A percentile compares a stretch with the other conserved stretches of the same genome.
These are phyloP conservation scores for Drosophila setifemur DNA, from an alignment of 1,140 invertebrate species.

Conservation along the genomic window DNA sequence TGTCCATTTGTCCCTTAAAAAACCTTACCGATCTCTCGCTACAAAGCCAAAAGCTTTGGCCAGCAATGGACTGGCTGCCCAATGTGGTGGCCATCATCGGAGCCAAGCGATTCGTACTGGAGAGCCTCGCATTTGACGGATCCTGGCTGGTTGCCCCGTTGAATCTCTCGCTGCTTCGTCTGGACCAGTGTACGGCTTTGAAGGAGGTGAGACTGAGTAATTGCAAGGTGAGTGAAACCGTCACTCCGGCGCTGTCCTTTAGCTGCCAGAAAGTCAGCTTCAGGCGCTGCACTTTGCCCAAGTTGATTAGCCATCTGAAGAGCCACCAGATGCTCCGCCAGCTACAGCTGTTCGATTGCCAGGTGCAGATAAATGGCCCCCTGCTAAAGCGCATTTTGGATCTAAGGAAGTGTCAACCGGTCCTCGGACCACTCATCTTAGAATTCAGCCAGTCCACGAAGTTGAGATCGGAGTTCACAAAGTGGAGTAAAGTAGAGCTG, in stretches of 20 bases:
- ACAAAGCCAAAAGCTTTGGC: constrained; percentile 24
- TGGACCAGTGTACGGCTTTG: constrained; percentile 39
- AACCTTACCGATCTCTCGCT: constrained; percentile 35
- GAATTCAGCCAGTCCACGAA: constrained; percentile 16
- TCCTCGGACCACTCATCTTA: background rate
- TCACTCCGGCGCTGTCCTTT: constrained; percentile 6
- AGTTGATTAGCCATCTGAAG: background rate
- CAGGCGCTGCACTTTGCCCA: constrained; percentile 12
- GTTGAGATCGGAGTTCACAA: constrained; percentile 23
- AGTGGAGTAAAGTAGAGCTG: background rate
- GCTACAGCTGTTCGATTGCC: constrained; percentile 34
- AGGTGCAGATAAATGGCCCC: background rate
- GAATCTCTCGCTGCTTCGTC: constrained; percentile 15
- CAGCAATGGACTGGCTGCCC: constrained; percentile 31
- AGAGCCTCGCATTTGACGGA: constrained; percentile 36
- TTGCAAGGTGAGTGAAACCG: constrained; percentile 16
- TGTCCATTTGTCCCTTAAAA: constrained; percentile 1
- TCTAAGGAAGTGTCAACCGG: background rate
- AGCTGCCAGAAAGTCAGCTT: constrained; percentile 28
- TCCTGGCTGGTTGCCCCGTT: constrained; percentile 21
- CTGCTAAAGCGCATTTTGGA: background rate
- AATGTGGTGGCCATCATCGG: constrained; percentile 18
- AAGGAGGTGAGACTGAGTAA: constrained; percentile 39
- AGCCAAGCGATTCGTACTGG: constrained; percentile 27
- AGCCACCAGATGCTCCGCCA: background rate